Evolutionary conservation across 2,797 vertebrate species (phyloP), one percentile per base, ranked within the genome.

Genomic region (Pantherophis alleghaniensis): DNA sequence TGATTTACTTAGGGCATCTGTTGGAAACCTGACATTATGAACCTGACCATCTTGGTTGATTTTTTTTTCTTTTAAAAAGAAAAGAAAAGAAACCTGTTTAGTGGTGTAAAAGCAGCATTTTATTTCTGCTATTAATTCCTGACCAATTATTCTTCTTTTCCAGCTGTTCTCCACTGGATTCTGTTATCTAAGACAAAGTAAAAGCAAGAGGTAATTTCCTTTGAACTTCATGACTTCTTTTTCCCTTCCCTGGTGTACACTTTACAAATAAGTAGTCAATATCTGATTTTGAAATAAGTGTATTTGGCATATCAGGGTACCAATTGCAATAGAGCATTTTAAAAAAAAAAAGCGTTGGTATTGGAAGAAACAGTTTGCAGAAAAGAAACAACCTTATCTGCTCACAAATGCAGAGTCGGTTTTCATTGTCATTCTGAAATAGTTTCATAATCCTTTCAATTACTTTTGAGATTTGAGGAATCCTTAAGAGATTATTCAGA

Each of bases 401-500:
- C 13, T 94, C 26, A 60, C 32, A 90, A 13, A 89, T 63, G 1
- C 5, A 0, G 24, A 94, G 59, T 32, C 57, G 7, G 56, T 95
- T 95, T 92, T 83, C 5, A 0, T 51, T 94, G 37, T 94, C 93
- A 53, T 95, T 95, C 66, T 94, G 90, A 93, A 95, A 91, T 22
- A 92, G 26, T 91, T 96, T 94, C 92, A 79, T 83, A 87, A 91
- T 88, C 22, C 69, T 95, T 96, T 94, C 60, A 93, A 3, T 95
- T 96, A 66, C 37, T 94, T 91, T 87, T 89, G 74, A 96, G 91
- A 90, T 93, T 93, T 88, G 51, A 93, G 83, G 91, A 96, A 95
- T 95, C 47, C 59, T 95, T 90, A 61, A 88, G 93, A 94, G 89
- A 94, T 94, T 94, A 42, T 94, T 93, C 94, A 37, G 66, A 94